Evolutionary conservation across 2,888 invertebrate species (phyloP).

Genomic region (Polietes domitor): DNA sequence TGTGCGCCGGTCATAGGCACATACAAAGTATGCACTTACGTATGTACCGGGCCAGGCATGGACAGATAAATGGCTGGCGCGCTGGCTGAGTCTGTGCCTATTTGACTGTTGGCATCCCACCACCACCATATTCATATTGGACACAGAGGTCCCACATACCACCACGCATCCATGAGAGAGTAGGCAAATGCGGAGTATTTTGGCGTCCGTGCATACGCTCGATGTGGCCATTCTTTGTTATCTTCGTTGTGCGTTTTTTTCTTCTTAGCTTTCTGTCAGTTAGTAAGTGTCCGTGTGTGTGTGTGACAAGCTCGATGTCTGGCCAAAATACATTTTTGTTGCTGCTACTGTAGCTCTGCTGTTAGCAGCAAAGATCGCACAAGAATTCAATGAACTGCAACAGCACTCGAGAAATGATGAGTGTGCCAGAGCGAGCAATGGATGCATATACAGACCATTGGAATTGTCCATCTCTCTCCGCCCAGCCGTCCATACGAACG

Average conservation of each 20-base stretch:
- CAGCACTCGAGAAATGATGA: not conserved
- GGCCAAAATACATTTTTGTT: conserved; percentile 21
- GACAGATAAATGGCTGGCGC: not conserved
- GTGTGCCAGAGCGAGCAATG: not conserved
- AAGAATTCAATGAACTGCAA: conserved; percentile 33
- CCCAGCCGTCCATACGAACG: not conserved
- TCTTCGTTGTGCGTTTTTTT: conserved; percentile 12
- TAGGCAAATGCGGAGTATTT: not conserved
- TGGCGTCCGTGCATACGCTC: not conserved
- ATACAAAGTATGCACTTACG: not conserved
- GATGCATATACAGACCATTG: not conserved
- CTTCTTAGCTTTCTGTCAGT: not conserved
- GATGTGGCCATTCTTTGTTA: conserved; percentile 53
- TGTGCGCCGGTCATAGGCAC: not conserved
- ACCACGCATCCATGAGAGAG: not conserved
- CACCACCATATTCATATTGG: conserved; percentile 39
- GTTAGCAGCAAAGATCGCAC: not conserved
- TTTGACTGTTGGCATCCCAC: not conserved
- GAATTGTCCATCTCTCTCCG: no score
- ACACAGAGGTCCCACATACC: no score
- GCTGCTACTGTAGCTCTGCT: not conserved
- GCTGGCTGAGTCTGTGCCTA: conserved; percentile 4
- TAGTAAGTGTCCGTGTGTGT: not conserved
- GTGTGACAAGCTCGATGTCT: conserved; percentile 9
- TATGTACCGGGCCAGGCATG: not conserved